Conservation (phyloP, 2,797 vertebrate genomes). For the Liparis tanakae region DNA sequence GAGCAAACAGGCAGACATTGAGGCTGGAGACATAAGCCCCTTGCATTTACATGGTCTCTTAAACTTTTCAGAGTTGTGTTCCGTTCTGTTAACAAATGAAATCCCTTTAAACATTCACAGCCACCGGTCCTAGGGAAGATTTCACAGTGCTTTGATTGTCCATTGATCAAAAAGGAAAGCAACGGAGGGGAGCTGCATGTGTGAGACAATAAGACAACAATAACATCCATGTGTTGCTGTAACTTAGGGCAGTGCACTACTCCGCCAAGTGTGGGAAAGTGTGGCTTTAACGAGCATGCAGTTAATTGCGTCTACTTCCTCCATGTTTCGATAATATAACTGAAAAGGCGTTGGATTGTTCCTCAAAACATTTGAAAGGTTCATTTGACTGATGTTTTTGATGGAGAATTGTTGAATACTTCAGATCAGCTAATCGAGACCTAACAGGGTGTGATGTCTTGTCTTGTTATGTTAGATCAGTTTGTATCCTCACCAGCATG, state of each 20-base stretch:
- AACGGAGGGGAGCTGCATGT: slow-evolving; percentile 17
- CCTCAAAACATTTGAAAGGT: background rate
- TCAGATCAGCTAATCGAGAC: background rate
- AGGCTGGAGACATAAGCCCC: slow-evolving; percentile 68
- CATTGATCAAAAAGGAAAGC: slow-evolving; percentile 22
- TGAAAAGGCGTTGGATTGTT: background rate
- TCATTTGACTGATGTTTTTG: background rate
- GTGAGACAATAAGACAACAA: slow-evolving; percentile 7
- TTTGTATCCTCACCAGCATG: background rate
- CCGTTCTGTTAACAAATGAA: slow-evolving; percentile 69
- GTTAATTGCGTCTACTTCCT: background rate
- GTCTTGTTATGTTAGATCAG: background rate
- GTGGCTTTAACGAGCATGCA: background rate
- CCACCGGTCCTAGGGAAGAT: slow-evolving; percentile 47
- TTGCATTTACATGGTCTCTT: slow-evolving; percentile 69
- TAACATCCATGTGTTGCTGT: background rate
- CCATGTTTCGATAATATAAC: background rate
- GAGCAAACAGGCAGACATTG: slow-evolving; percentile 67
- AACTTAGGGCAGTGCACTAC: background rate
- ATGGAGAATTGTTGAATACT: background rate
- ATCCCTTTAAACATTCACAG: slow-evolving; percentile 73
- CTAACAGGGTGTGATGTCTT: background rate
- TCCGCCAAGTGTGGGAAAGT: background rate
- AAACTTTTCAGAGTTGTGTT: slow-evolving; percentile 57
- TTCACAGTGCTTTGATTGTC: slow-evolving; percentile 54